These are phyloP conservation scores for Dione juno DNA, from an alignment of 2,888 invertebrate species.

Conservation along the genomic window DNA sequence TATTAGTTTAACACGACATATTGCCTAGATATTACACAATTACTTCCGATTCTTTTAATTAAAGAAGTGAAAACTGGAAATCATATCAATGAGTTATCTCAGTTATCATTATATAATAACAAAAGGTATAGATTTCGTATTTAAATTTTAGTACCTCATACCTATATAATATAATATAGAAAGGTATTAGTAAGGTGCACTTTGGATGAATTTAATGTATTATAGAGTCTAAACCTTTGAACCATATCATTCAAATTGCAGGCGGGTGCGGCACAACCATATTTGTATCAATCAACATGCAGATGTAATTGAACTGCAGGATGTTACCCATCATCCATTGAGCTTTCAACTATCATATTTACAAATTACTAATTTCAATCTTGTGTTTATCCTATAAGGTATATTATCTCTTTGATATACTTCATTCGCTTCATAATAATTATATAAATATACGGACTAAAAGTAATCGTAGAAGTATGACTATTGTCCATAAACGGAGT, in stretches of 20 bases:
- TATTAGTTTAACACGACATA: too few species aligned
- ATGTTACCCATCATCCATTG: slow-evolving; percentile 76
- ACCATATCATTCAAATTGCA: slow-evolving; percentile 36
- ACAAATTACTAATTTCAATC: slow-evolving; percentile 37
- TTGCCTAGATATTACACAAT: too few species aligned
- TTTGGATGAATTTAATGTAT: background rate
- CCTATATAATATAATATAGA: too few species aligned
- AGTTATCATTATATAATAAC: too few species aligned
- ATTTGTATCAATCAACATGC: slow-evolving; percentile 66
- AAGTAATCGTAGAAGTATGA: slow-evolving; percentile 4
- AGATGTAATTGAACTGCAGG: slow-evolving; percentile 78
- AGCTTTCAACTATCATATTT: slow-evolving; percentile 44
- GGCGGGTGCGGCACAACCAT: slow-evolving; percentile 45
- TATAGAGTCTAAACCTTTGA: slow-evolving; percentile 19
- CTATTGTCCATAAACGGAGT: background rate
- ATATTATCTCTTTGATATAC: slow-evolving; percentile 6
- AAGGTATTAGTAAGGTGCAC: background rate
- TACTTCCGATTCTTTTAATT: too few species aligned
- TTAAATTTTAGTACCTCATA: too few species aligned
- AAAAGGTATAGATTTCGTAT: too few species aligned
- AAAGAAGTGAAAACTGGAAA: too few species aligned
- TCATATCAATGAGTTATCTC: too few species aligned
- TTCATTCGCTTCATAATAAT: background rate
- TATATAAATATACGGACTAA: background rate
- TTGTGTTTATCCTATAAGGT: slow-evolving; percentile 32